A percentile compares a stretch with the other conserved stretches of the same genome.
phyloP scores from a whole-genome alignment of 2,797 vertebrate genomes.

The Melanotaenia boesemani region DNA sequence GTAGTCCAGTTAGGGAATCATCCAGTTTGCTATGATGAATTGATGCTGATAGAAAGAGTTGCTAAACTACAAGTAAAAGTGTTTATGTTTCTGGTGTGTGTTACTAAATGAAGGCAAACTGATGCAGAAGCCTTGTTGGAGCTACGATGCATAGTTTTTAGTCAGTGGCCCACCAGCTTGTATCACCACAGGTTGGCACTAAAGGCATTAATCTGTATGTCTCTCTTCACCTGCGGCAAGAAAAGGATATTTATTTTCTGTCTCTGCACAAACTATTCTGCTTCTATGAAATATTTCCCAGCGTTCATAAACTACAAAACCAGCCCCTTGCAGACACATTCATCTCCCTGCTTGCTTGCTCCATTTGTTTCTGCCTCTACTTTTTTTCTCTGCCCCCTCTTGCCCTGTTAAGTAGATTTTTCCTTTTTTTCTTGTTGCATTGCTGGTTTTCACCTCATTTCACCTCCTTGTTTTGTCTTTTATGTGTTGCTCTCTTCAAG shows the following conservation, averaged over 20 bases:
- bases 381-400: conserved; percentile 49
- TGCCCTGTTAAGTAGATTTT: conserved; percentile 53
- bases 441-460: conserved; percentile 63
- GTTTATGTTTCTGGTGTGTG: conserved; percentile 26
- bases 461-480: conserved; percentile 61
- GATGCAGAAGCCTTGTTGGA: conserved; percentile 12
- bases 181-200: conserved; percentile 11
- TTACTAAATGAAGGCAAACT: conserved; percentile 28
- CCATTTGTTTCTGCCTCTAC: conserved; percentile 66
- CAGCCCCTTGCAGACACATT: conserved; percentile 55
- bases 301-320: conserved; percentile 64
- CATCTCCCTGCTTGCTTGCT: conserved; percentile 56
- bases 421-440: conserved; percentile 42
- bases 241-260: conserved; percentile 48
- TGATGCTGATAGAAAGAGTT: conserved; percentile 2
- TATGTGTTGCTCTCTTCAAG: conserved; percentile 43
- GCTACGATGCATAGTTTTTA: conserved; percentile 29
- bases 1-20: conserved; percentile 32
- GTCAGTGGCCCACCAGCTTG: conserved; percentile 6
- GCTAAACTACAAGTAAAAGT: conserved; percentile 7
- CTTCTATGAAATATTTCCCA: conserved; percentile 67
- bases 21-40: conserved; percentile 29
- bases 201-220: conserved; percentile 55
- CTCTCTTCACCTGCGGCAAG: conserved; percentile 44
- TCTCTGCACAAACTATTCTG: conserved; percentile 55